These are phyloP conservation scores for Salpingus planirostris DNA, from an alignment of 2,888 invertebrate species.

Conservation along the genomic window DNA sequence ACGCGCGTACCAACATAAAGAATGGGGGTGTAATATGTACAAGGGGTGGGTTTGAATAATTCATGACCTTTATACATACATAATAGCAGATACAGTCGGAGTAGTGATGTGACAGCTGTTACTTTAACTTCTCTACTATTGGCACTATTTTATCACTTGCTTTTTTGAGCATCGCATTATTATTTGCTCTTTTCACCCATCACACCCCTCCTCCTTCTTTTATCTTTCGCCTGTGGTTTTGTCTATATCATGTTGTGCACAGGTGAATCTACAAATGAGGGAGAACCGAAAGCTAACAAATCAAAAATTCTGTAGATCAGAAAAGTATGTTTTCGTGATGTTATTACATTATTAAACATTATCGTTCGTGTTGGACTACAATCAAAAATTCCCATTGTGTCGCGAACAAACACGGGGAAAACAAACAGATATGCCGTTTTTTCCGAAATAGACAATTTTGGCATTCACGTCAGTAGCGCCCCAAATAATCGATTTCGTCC, in stretches of 20 bases:
- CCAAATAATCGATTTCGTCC: not conserved
- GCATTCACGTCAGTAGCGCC: not conserved
- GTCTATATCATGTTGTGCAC: too few species aligned
- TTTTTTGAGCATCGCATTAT: slow-evolving; percentile 10
- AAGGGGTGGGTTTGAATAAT: slow-evolving; percentile 32
- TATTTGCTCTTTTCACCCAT: slow-evolving; percentile 25
- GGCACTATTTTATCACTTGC: slow-evolving; percentile 26
- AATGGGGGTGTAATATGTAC: slow-evolving; percentile 34
- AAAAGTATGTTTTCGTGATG: not conserved
- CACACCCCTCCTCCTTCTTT: too few species aligned
- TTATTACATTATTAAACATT: not conserved
- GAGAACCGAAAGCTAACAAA: not conserved
- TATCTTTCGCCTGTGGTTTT: too few species aligned
- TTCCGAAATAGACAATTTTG: not conserved
- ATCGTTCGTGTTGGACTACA: not conserved
- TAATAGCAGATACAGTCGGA: too few species aligned
- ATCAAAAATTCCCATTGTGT: not conserved
- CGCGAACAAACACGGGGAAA: not conserved
- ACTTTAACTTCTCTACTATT: slow-evolving; percentile 28
- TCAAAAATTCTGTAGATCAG: not conserved
- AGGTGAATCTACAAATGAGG: too few species aligned
- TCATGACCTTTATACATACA: too few species aligned
- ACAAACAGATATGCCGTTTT: not conserved
- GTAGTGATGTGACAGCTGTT: slow-evolving; percentile 35
- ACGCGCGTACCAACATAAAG: slow-evolving; percentile 31